A percentile compares a stretch with the other conserved stretches of the same genome.
phyloP scores from a whole-genome alignment of 2,797 vertebrate genomes.

The Ispidina picta region DNA sequence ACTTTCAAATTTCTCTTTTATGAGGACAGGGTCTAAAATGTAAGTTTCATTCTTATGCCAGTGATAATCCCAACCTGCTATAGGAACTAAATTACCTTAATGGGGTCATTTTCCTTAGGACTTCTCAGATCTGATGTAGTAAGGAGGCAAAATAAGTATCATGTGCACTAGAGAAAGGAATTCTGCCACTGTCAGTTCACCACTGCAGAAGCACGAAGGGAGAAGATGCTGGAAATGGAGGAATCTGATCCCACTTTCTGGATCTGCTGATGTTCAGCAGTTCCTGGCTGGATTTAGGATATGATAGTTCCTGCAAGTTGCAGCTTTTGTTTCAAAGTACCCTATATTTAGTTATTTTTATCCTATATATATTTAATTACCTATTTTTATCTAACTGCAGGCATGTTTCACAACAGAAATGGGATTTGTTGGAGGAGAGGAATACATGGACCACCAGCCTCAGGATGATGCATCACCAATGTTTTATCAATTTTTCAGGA shows the following conservation, averaged over 20 bases:
- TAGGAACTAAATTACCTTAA: not conserved
- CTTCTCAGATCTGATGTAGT: not conserved
- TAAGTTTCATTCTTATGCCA: not conserved
- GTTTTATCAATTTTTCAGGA: not conserved
- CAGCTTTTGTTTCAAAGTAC: not conserved
- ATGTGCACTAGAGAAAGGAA: not conserved
- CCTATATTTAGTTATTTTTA: not conserved
- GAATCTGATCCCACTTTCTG: not conserved
- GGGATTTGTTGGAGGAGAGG: not conserved
- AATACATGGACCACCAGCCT: not conserved
- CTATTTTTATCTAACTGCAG: not conserved
- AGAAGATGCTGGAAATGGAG: not conserved
- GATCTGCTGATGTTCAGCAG: not conserved
- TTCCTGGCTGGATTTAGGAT: not conserved
- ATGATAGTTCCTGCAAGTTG: not conserved
- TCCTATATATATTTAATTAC: not conserved
- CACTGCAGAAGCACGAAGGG: not conserved
- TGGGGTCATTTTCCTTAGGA: not conserved
- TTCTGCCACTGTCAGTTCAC: not conserved
- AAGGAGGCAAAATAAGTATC: not conserved
- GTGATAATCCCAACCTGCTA: not conserved
- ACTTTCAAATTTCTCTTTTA: not conserved
- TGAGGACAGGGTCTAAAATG: not conserved
- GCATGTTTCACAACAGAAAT: not conserved
- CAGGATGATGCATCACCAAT: accelerated